These are phyloP conservation scores for Oostethus manadensis DNA, from an alignment of 2,113 vertebrate species.

Conservation along the genomic window DNA sequence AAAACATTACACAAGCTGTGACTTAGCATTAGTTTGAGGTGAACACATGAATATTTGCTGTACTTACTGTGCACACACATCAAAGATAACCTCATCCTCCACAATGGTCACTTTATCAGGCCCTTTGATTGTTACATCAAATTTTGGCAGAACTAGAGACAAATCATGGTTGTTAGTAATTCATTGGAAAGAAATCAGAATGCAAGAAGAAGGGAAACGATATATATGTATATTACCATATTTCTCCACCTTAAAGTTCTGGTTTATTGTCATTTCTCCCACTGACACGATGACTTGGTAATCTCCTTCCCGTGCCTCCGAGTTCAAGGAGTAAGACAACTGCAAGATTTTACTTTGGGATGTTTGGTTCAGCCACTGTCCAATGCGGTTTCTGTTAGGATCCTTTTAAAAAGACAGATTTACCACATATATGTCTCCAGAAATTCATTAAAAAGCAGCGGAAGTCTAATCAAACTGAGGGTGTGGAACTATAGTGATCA, in stretches of 20 bases:
- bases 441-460: too few species aligned
- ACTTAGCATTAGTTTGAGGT: too few species aligned
- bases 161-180: constrained; percentile 3
- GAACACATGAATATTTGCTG: background rate
- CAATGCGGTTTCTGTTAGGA: constrained; percentile 44
- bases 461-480: too few species aligned
- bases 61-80: constrained; percentile 63
- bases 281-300: constrained; percentile 40
- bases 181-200: background rate
- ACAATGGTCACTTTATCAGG: constrained; percentile 28
- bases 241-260: constrained; percentile 64
- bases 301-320: constrained; percentile 53
- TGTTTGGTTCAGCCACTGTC: constrained; percentile 61
- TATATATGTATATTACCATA: constrained; percentile 58
- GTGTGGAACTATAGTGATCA: too few species aligned
- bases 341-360: constrained; percentile 53
- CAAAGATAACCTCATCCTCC: constrained; percentile 27
- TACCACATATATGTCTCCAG: too few species aligned
- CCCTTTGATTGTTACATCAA: constrained; percentile 43
- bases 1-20: too few species aligned
- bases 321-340: constrained; percentile 56
- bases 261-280: background rate
- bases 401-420: constrained; percentile 37
- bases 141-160: constrained; percentile 65
- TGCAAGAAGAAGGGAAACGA: background rate